A percentile compares a stretch with the other conserved stretches of the same genome.
These are phyloP conservation scores for Cyanoramphus novaezelandiae DNA, from an alignment of 2,113 vertebrate species.

Conservation along the genomic window DNA sequence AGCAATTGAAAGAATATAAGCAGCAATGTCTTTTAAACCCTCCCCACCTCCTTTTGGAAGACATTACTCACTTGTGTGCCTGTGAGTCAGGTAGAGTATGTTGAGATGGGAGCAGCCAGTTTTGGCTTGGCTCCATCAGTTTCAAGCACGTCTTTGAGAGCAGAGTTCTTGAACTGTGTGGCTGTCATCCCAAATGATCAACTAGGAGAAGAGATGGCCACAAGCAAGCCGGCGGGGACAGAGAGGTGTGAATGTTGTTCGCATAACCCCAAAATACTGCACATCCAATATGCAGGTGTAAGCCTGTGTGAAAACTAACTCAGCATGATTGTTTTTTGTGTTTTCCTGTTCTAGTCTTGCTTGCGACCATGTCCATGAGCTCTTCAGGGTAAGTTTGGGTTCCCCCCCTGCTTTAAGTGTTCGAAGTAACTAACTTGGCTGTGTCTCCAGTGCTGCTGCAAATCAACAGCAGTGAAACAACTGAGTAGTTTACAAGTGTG, in stretches of 20 bases:
- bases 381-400: not conserved
- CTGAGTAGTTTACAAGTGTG: not conserved
- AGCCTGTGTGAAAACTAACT: not conserved
- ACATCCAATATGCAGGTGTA: fast-evolving
- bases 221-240: not conserved
- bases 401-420: fast-evolving
- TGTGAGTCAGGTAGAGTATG: fast-evolving
- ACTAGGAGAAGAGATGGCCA: fast-evolving
- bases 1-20: not conserved
- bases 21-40: not conserved
- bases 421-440: not conserved
- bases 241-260: fast-evolving
- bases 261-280: fast-evolving
- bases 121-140: not conserved
- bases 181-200: not conserved
- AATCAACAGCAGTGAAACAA: not conserved
- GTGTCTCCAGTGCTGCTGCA: not conserved
- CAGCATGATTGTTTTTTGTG: fast-evolving
- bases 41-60: not conserved
- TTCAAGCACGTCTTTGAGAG: not conserved
- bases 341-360: not conserved
- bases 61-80: not conserved
- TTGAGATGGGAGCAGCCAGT: not conserved
- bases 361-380: fast-evolving
- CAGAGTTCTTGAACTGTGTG: not conserved